Percentiles rank a stretch among this genome's conserved stretches.
Evolutionary conservation across 2,113 vertebrate species (phyloP).

Genomic region (Eleginops maclovinus): DNA sequence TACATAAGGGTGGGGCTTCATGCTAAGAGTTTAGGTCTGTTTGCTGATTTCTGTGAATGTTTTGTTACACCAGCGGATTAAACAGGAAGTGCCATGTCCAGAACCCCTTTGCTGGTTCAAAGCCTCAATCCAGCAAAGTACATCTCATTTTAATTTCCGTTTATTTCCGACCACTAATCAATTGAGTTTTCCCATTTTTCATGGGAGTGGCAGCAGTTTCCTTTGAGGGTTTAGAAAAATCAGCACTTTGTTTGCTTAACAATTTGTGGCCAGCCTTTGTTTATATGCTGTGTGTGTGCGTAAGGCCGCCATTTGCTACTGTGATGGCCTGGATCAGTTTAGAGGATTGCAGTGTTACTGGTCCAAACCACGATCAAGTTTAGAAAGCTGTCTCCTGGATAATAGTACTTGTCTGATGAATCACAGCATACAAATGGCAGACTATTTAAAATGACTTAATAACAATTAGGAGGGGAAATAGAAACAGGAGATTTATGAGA

Average conservation of each 20-base stretch:
- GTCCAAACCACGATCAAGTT: constrained; percentile 40
- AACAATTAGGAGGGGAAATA: constrained; percentile 9
- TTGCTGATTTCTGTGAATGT: background rate
- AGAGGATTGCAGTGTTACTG: constrained; percentile 25
- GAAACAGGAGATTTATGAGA: constrained; percentile 21
- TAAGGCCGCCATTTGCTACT: constrained; percentile 52
- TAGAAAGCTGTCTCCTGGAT: constrained; percentile 47
- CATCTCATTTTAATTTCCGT: constrained; percentile 42
- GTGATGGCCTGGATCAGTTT: constrained; percentile 55
- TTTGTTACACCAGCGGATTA: background rate
- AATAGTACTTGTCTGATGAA: constrained; percentile 32
- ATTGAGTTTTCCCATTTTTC: constrained; percentile 41
- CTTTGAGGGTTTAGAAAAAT: constrained; percentile 60
- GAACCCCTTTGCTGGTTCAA: constrained; percentile 3
- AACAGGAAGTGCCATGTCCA: constrained; percentile 2
- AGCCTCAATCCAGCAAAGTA: constrained; percentile 17
- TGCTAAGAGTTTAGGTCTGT: background rate
- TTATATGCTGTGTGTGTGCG: constrained; percentile 49
- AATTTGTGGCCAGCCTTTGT: constrained; percentile 60
- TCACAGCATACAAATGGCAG: constrained; percentile 31
- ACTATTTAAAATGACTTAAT: constrained; percentile 25
- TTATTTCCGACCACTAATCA: constrained; percentile 56
- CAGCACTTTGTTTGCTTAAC: constrained; percentile 56
- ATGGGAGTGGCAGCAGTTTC: constrained; percentile 46
- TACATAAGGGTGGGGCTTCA: background rate